These are phyloP conservation scores for Steatornis caripensis DNA, from an alignment of 2,113 vertebrate species.

Conservation along the genomic window DNA sequence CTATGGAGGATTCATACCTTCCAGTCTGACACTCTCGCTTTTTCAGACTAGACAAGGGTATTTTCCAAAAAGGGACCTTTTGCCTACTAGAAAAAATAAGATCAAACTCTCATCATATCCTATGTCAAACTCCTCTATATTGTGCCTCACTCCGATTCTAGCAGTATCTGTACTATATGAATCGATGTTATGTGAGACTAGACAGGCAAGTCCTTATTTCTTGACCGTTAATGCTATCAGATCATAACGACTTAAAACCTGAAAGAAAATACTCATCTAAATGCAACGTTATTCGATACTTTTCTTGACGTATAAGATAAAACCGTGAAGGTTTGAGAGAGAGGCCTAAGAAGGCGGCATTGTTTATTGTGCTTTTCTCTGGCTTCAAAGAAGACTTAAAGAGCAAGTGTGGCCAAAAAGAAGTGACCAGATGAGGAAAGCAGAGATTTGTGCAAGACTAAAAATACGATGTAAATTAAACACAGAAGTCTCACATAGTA, in stretches of 20 bases:
- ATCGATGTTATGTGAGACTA: not conserved
- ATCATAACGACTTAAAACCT: not conserved
- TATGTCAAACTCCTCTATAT: not conserved
- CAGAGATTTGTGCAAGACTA: not conserved
- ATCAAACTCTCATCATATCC: not conserved
- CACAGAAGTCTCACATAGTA: not conserved
- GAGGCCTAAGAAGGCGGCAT: rapidly evolving
- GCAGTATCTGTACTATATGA: not conserved
- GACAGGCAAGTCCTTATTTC: not conserved
- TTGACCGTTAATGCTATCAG: not conserved
- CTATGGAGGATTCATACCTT: not conserved
- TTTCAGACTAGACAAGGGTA: not conserved
- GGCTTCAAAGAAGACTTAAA: not conserved
- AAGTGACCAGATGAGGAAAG: not conserved
- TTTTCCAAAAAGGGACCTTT: not conserved
- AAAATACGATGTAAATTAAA: not conserved
- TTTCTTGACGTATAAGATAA: not conserved
- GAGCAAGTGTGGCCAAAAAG: not conserved
- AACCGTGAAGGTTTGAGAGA: not conserved
- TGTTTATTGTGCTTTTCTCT: not conserved
- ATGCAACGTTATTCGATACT: not conserved
- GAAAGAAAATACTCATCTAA: not conserved
- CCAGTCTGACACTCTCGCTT: not conserved
- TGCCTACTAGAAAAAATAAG: not conserved
- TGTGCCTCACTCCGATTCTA: not conserved